Evolutionary conservation across 1,140 invertebrate species (phyloP), one percentile per base, ranked within the genome.

Genomic region (Zaprionus nigranus): DNA sequence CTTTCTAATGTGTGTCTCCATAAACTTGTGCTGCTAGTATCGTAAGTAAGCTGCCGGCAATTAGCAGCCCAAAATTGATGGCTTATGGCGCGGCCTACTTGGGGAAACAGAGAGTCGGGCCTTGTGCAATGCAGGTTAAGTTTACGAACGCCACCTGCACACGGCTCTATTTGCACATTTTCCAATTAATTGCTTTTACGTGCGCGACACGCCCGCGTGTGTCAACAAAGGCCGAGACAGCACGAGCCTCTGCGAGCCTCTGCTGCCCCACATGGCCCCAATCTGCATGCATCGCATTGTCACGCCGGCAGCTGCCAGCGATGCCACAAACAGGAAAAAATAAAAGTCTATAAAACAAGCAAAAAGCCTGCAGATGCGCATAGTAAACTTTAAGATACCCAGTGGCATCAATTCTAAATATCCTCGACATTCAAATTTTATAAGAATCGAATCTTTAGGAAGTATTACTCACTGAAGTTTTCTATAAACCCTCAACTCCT

Each of bases 181-280:
- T 85, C 85, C 85, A 88, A 88, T 88, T 88, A 88, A 88, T 88
- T 87, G 81, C 81, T 72, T 81, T 72, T 84, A 90, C 81, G 81
- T 88, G 85, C 75, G 68, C 70, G 56, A 78, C 56, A 65, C 77
- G 43, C 34, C 63, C 75, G 72, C 75, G 71, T 79, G 66, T 81
- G 81, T 90, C 85, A 88, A 90, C 85, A 88, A 90, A 79, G 72
- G 84, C 78, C 51, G 60, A 24, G 46, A 24, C 49, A 61, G 68
- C 36, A 63, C 74, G 57, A 28, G 65, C 49, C 24, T 58, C 40
- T 9, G 36, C 59, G 57, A 66, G 59, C 34, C 54, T 30, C 36
- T 75, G 58, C 43, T 26, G n/a, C 40, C 40, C 40, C 40, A 46
- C 40, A 46, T 46, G 40, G n/a, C 40, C 40, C 40, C 40, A 46